These are phyloP conservation scores for Scyliorhinus canicula DNA, from an alignment of 2,797 vertebrate genomes.

Conservation along the genomic window DNA sequence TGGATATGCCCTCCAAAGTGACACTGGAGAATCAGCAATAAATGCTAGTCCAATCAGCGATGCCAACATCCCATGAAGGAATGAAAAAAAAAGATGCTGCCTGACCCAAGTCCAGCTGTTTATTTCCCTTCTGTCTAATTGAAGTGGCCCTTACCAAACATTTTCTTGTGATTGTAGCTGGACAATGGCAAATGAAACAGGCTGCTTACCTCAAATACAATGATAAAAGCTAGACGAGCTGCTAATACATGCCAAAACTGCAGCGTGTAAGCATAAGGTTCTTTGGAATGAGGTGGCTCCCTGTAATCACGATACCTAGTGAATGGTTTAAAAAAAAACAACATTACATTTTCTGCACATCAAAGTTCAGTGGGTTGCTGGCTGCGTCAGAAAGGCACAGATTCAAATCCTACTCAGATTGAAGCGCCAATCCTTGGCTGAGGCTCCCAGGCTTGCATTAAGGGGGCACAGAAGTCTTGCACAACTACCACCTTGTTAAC, in stretches of 20 bases:
- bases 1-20: too few species aligned
- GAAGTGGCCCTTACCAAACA: not conserved
- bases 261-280: constrained; percentile 68
- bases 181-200: not conserved
- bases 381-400: not conserved
- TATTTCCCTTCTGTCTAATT: not conserved
- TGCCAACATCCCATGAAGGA: too few species aligned
- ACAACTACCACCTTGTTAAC: not conserved
- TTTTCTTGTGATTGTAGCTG: not conserved
- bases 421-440: not conserved
- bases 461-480: not conserved
- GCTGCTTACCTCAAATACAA: constrained; percentile 69
- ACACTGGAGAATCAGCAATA: too few species aligned
- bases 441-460: not conserved
- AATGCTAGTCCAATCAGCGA: too few species aligned
- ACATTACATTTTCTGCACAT: not conserved
- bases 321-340: not conserved
- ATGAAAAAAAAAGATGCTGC: not conserved
- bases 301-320: constrained; percentile 69
- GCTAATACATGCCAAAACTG: constrained; percentile 75
- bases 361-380: not conserved
- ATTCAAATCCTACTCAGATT: not conserved
- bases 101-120: not conserved
- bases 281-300: constrained; percentile 62
- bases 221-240: constrained; percentile 70